phyloP scores from a whole-genome alignment of 2,888 invertebrate species.

The Theretra japonica region DNA sequence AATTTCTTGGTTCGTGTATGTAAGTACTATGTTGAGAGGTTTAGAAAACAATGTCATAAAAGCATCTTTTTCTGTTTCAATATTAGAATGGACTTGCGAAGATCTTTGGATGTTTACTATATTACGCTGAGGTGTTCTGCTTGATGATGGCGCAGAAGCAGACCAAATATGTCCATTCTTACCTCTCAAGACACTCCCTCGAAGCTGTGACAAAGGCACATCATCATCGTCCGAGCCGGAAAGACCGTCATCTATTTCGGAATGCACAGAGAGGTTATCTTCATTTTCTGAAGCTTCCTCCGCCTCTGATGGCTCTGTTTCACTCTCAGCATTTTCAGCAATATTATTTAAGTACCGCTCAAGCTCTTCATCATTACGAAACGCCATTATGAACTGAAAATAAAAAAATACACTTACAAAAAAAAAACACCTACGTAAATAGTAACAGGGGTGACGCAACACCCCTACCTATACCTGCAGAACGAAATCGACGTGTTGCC shows the following conservation, averaged over 20 bases:
- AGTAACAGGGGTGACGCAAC: not conserved
- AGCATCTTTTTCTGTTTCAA: constrained; percentile 5
- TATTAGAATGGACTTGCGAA: not conserved
- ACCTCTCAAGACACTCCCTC: not conserved
- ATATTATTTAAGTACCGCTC: not conserved
- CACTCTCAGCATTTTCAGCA: not conserved
- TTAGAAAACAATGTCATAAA: constrained; percentile 2
- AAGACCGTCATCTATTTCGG: not conserved
- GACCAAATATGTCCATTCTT: constrained; percentile 18
- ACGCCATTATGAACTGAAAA: not conserved
- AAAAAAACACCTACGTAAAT: not conserved
- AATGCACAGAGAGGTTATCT: not conserved
- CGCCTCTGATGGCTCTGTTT: not conserved
- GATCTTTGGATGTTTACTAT: constrained; percentile 2
- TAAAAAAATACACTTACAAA: not conserved
- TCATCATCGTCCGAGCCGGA: not conserved
- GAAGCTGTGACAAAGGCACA: constrained; percentile 2
- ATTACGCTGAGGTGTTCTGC: constrained; percentile 18
- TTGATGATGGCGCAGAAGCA: constrained; percentile 9
- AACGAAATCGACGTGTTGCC: not conserved
- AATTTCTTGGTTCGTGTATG: not conserved
- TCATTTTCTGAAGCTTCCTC: not conserved
- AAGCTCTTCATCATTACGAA: constrained; percentile 2
- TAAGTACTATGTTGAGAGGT: not conserved
- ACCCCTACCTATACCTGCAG: not conserved